phyloP scores from a whole-genome alignment of 2,888 invertebrate genomes.

The Prenolepis imparis region DNA sequence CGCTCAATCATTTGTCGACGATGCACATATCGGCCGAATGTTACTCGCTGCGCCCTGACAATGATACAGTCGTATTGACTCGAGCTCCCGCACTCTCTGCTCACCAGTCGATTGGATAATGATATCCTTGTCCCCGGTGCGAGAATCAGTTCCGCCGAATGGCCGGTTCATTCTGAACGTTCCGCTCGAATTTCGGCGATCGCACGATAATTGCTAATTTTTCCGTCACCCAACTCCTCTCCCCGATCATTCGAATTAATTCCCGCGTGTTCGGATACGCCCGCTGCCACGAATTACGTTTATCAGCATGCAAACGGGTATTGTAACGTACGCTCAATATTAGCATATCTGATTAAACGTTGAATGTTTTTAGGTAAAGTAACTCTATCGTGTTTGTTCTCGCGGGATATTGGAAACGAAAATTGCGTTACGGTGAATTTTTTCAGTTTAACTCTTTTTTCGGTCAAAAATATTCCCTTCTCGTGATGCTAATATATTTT shows the following conservation, averaged over 20 bases:
- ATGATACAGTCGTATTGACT: conserved; percentile 66
- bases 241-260: conserved; percentile 43
- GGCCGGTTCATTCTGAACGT: conserved; percentile 25
- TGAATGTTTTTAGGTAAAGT: conserved; percentile 9
- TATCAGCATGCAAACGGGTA: conserved; percentile 36
- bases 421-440: not conserved
- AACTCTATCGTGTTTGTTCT: not conserved
- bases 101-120: conserved; percentile 71
- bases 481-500: not conserved
- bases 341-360: conserved; percentile 35
- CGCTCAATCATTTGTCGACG: conserved; percentile 68
- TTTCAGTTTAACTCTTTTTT: not conserved
- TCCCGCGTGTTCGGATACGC: conserved; percentile 24
- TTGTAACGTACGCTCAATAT: conserved; percentile 29
- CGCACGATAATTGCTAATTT: conserved; percentile 51
- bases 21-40: conserved; percentile 58
- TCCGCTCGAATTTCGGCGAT: conserved; percentile 28
- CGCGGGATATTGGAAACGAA: not conserved
- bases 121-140: conserved; percentile 57
- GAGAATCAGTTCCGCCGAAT: conserved; percentile 60
- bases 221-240: conserved; percentile 40
- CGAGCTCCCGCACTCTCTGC: conserved; percentile 3
- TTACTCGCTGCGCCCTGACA: conserved; percentile 64
- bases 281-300: conserved; percentile 29
- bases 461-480: not conserved